Percentiles rank a stretch among this genome's conserved stretches.
Evolutionary conservation across 2,797 vertebrate genomes (phyloP).

Genomic region (Sorex maritimensis): DNA sequence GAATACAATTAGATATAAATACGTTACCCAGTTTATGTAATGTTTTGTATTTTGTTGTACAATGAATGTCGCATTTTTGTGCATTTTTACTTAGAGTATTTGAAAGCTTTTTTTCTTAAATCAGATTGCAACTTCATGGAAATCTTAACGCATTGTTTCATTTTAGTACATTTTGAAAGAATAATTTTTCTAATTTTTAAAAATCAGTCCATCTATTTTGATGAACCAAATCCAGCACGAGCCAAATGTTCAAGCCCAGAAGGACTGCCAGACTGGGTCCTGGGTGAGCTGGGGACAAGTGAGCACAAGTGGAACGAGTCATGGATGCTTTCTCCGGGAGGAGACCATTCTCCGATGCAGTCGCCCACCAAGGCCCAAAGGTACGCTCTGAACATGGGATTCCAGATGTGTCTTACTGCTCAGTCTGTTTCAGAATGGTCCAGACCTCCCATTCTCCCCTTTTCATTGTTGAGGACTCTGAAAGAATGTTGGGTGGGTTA

Average conservation of each 20-base stretch:
- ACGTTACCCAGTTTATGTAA: constrained; percentile 21
- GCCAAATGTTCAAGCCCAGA: constrained; percentile 80
- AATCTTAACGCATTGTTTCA: constrained; percentile 66
- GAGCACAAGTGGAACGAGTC: constrained; percentile 76
- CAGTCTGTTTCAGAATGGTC: constrained; percentile 5
- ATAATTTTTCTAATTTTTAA: constrained; percentile 84
- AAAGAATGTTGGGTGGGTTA: not conserved
- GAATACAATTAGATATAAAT: constrained; percentile 47
- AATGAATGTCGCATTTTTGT: constrained; percentile 44
- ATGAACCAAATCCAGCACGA: constrained; percentile 91
- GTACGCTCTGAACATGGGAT: constrained; percentile 77
- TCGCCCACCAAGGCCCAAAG: constrained; percentile 58
- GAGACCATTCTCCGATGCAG: constrained; percentile 62
- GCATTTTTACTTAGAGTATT: constrained; percentile 53
- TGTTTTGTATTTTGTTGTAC: constrained; percentile 51
- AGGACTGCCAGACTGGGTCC: constrained; percentile 93
- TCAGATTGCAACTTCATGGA: constrained; percentile 68
- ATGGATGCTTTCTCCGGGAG: constrained; percentile 83
- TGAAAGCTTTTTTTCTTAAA: not conserved
- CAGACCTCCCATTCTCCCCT: not conserved
- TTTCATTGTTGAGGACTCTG: constrained; percentile 20
- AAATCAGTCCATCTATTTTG: constrained; percentile 95
- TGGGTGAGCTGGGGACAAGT: constrained; percentile 90
- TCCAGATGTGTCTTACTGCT: not conserved
- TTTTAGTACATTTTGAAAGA: constrained; percentile 77